Evolutionary conservation across 2,888 invertebrate genomes (phyloP), one percentile per base, ranked within the genome.

Genomic region (Tenthredo amoena): DNA sequence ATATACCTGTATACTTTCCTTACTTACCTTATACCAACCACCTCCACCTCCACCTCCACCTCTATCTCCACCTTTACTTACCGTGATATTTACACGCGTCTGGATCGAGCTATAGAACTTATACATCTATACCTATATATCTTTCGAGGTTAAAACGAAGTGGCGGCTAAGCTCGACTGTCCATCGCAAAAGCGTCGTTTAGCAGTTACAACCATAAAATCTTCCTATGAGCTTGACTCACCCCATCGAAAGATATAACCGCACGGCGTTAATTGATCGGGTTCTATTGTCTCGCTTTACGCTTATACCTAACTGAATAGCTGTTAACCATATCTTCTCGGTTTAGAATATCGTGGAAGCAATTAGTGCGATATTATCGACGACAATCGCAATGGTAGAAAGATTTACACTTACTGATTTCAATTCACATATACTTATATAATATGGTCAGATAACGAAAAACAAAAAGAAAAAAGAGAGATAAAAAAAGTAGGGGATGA

Each of bases 131-230:
- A 5, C n/a, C 34, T 37, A 55, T 37, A 55, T 37, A n/a, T 55
- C n/a, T 58, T 34, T 55, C 12, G 58, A 26, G 26, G 26, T 62
- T 4, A 2, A 26, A 62, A 62, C 2, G n/a, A 55, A 55, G 55
- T 55, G 55, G 18, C 21, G 68, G 6, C 31, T 74, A 40, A 40
- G 18, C 18, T 34, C 74, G 18, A 21, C 21, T 74, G 43, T 72
- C 37, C 18, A 18, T 34, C 50, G 26, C 79, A 34, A 55, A 34
- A 77, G 15, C 58, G 37, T 79, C 79, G 79, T 79, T 79, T 79
- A 79, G 58, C 79, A 79, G 79, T 58, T 79, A 79, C 55, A 58
- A 79, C 58, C 79, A 79, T 79, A 55, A 58, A 79, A 79, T 79
- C 18, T 37, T 12, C 5, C 37, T 31, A 21, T 12, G 1, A 21